Base-by-base conservation (phyloP, 2,888 invertebrate species). In the Hololepta plana region DNA sequence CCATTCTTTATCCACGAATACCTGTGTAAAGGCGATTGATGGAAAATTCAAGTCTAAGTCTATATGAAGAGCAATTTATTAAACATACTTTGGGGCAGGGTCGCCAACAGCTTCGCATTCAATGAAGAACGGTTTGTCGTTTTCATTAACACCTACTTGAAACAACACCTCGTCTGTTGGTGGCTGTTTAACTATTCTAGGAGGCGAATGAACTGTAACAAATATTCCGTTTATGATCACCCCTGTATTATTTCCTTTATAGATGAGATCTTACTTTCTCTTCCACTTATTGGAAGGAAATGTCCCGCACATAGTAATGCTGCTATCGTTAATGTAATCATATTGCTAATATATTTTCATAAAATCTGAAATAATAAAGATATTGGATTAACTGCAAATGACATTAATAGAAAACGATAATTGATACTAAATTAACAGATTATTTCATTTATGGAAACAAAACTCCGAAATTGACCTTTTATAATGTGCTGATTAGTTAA, bases 51-150 rank as follows among this genome's bases (percentile, higher is more conserved):
- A n/a, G n/a, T n/a, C n/a, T n/a, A n/a, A n/a, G n/a, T n/a, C n/a
- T n/a, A n/a, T n/a, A n/a, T n/a, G n/a, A n/a, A n/a, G n/a, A n/a
- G n/a, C n/a, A n/a, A n/a, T n/a, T n/a, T n/a, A n/a, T n/a, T n/a
- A n/a, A 7, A 17, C 73, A 64, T 70, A 95, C 88, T 67, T 76
- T 28, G 95, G 93, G 38, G 76, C 74, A 7, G 96, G 96, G 55
- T 90, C 84, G 40, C 91, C 95, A 52, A 81, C 80, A 8, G 96
- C 96, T 56, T 88, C 87, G 54, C 96, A 98, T 55, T 91, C 88
- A 39, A 98, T 82, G 45, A 87, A 75, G 60, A 90, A 88, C 25
- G 90, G 90, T 53, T 85, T 88, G 55, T 88, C 82, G 46, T 77
- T 80, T 57, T 88, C 87, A 27, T 72, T 64, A 46, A 76, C 74